Evolutionary conservation across 2,888 invertebrate genomes (phyloP).

Genomic region (Acrocera orbiculus): DNA sequence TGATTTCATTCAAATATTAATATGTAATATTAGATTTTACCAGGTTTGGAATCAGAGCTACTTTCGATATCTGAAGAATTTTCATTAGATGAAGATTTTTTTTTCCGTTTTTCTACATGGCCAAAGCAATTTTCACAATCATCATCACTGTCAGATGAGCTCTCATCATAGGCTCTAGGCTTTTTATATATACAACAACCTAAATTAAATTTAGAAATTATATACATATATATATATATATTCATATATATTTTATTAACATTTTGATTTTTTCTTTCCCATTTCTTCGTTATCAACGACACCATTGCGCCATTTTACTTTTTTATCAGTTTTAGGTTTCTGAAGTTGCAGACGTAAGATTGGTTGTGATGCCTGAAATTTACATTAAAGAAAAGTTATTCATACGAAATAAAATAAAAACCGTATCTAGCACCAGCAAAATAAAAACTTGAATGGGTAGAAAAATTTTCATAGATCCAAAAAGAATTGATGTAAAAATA

Average conservation of each 20-base stretch:
- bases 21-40: background rate
- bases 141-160: conserved; percentile 66
- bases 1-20: conserved; percentile 36
- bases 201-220: conserved; percentile 22
- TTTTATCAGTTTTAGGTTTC: conserved; percentile 53
- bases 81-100: conserved; percentile 17
- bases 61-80: no score
- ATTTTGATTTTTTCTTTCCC: conserved; percentile 94
- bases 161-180: conserved; percentile 74
- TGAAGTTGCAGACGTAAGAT: conserved; percentile 46
- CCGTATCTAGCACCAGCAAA: no score
- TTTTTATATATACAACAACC: conserved; percentile 92
- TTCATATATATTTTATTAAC: conserved; percentile 36
- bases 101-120: conserved; percentile 48
- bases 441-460: no score
- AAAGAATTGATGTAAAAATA: no score
- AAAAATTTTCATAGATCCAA: no score
- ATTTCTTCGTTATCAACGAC: conserved; percentile 91
- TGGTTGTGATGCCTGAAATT: no score
- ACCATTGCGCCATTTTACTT: conserved; percentile 77
- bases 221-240: background rate
- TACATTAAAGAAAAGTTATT: no score
- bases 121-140: conserved; percentile 80
- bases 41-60: no score
- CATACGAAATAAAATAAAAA: no score